Evolutionary conservation across 2,113 vertebrate genomes (phyloP).

Genomic region (Pteropus alecto): DNA sequence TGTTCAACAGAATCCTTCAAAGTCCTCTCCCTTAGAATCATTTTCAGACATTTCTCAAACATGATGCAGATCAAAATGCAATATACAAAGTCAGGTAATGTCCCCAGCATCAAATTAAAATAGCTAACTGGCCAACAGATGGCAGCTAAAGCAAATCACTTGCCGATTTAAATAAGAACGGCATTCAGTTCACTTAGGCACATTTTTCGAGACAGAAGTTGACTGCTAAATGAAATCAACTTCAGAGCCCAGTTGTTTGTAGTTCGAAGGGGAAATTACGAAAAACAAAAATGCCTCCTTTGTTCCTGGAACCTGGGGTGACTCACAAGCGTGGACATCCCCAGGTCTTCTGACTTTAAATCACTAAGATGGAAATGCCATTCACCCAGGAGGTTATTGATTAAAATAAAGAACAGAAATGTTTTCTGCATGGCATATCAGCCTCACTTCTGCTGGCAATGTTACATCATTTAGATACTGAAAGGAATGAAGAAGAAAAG

Average conservation of each 20-base stretch:
- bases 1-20: conserved; percentile 69
- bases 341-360: conserved; percentile 70
- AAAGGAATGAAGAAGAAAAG: conserved; percentile 66
- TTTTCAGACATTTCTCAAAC: conserved; percentile 78
- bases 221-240: conserved; percentile 81
- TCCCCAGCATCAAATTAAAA: conserved; percentile 80
- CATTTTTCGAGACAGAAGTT: conserved; percentile 82
- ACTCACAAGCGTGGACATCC: conserved; percentile 64
- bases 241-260: conserved; percentile 78
- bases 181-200: conserved; percentile 59
- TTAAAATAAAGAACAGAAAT: conserved; percentile 77
- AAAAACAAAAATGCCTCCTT: conserved; percentile 71
- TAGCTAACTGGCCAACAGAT: conserved; percentile 85
- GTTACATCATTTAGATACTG: conserved; percentile 71
- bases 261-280: conserved; percentile 77
- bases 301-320: conserved; percentile 71
- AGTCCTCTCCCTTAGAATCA: conserved; percentile 77
- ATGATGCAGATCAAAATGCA: conserved; percentile 78
- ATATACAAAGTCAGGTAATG: conserved; percentile 83
- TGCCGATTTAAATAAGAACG: conserved; percentile 82
- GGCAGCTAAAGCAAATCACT: conserved; percentile 86
- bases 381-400: conserved; percentile 73
- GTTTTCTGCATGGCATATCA: conserved; percentile 50
- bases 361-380: conserved; percentile 74
- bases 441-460: conserved; percentile 70